Evolutionary conservation across 2,797 vertebrate species (phyloP).

Genomic region (Gymnoscopelus microlampas): DNA sequence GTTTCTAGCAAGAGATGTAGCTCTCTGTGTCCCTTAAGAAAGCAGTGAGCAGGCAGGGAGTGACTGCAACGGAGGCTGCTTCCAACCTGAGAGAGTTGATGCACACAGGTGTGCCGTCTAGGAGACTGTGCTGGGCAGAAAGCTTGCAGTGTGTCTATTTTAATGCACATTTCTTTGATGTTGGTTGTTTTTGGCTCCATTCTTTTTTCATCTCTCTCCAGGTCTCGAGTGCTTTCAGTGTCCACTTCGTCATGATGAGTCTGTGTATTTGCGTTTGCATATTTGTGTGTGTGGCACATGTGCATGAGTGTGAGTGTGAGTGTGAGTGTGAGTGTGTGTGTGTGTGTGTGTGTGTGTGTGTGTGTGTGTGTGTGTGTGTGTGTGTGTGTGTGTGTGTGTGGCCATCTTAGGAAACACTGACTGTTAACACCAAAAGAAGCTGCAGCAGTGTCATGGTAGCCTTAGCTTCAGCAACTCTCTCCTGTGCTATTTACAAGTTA

Average conservation of each 20-base stretch:
- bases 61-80: conserved; percentile 61
- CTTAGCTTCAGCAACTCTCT: conserved; percentile 71
- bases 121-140: conserved; percentile 62
- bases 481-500: conserved; percentile 80
- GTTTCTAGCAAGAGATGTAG: conserved; percentile 53
- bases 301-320: neutral
- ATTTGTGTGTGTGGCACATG: conserved; percentile 48
- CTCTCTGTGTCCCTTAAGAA: conserved; percentile 55
- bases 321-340: conserved; percentile 33
- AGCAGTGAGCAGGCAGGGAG: conserved; percentile 65
- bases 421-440: conserved; percentile 69
- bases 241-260: conserved; percentile 51
- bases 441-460: conserved; percentile 75
- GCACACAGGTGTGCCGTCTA: conserved; percentile 44
- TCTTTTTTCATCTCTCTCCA: conserved; percentile 39
- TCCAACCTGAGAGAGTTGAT: conserved; percentile 73
- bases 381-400: conserved; percentile 56
- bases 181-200: conserved; percentile 39
- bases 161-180: conserved; percentile 58
- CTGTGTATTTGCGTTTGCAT: conserved; percentile 59
- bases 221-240: conserved; percentile 61
- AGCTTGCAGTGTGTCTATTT: conserved; percentile 69
- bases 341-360: conserved; percentile 48
- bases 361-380: conserved; percentile 43
- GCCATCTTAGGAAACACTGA: conserved; percentile 73